A percentile compares a stretch with the other conserved stretches of the same genome.
Conservation (phyloP, 1,140 invertebrate species). For the Bombus balteatus region DNA sequence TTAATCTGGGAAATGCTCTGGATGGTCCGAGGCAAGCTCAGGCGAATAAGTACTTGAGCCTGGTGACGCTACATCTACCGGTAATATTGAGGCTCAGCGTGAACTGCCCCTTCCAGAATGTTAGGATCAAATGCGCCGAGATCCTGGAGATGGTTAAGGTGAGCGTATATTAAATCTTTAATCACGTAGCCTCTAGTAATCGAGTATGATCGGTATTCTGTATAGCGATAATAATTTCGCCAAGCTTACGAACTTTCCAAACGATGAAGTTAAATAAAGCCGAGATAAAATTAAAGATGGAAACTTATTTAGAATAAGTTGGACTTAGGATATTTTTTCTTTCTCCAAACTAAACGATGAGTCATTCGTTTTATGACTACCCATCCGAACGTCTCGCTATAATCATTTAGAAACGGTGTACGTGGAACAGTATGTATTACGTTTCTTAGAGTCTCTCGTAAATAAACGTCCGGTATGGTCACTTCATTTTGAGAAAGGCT, state of each 20-base stretch:
- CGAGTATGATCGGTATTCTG: too few relatives aligned
- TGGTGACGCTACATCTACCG: conserved; percentile 84
- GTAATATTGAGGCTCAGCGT: conserved; percentile 84
- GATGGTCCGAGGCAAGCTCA: conserved; percentile 80
- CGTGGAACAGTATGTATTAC: too few relatives aligned
- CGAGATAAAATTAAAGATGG: too few relatives aligned
- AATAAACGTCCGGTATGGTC: conserved; percentile 22
- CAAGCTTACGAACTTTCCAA: neutral
- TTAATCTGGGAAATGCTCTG: conserved; percentile 80
- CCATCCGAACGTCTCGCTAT: too few relatives aligned
- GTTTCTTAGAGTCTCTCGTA: neutral
- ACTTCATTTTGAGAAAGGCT: neutral
- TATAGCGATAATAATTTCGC: neutral
- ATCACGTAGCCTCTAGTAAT: neutral
- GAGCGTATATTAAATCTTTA: conserved; percentile 58
- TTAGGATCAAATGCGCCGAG: conserved; percentile 84
- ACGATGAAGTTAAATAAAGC: neutral
- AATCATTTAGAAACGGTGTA: too few relatives aligned
- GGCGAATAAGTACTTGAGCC: conserved; percentile 82
- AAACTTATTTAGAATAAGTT: neutral
- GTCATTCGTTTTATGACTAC: conserved; percentile 6
- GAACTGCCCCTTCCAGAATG: conserved; percentile 85
- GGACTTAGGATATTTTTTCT: neutral
- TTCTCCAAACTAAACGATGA: neutral
- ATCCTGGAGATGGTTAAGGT: conserved; percentile 85